Base-by-base conservation (phyloP, 1,140 invertebrate genomes). In the Chironomus striatipennis region DNA sequence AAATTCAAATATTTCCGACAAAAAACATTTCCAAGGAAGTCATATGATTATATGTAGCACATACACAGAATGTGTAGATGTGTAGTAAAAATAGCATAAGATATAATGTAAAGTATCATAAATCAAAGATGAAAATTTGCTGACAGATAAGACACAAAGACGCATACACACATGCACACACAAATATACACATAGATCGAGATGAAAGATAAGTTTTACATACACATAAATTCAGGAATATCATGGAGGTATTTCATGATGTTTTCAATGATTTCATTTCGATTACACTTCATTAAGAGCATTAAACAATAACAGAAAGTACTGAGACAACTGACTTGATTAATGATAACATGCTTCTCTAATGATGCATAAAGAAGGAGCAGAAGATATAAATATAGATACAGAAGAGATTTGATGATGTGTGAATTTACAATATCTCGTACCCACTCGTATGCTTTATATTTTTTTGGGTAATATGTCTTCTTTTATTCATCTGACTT, bases 71-170 rank as follows among this genome's bases (percentile, higher is more conserved):
- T 34, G 24, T 34, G 24, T 34, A 34, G 24, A 34, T 34, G 24
- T 34, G 24, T 34, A 34, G 24, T 34, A 34, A 34, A 34, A 34
- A 34, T 34, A 34, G 24, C 24, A 34, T 34, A 34, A 47, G 15
- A 15, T 47, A 47, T 47, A 47, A 47, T 10, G 43, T 15, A 10
- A 9, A 47, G 43, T 15, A 47, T 47, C 47, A 57, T 57, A 57
- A 57, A 57, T 57, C 47, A 57, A 57, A 57, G 47, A 57, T 57
- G 47, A 57, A 57, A 57, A 57, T 57, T 57, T 57, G 47, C 47
- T 57, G 47, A 57, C 47, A 57, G 47, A 57, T 57, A 57, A 57
- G n/a, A 57, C 47, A 57, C n/a, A 34, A 5, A 57, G 47, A 57
- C 47, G 5, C 12, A 57, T n/a, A 57, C 47, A 57, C 47, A 57